A percentile compares a stretch with the other conserved stretches of the same genome.
Conservation (phyloP, 1,140 invertebrate species). For the Drosophila nannoptera region DNA sequence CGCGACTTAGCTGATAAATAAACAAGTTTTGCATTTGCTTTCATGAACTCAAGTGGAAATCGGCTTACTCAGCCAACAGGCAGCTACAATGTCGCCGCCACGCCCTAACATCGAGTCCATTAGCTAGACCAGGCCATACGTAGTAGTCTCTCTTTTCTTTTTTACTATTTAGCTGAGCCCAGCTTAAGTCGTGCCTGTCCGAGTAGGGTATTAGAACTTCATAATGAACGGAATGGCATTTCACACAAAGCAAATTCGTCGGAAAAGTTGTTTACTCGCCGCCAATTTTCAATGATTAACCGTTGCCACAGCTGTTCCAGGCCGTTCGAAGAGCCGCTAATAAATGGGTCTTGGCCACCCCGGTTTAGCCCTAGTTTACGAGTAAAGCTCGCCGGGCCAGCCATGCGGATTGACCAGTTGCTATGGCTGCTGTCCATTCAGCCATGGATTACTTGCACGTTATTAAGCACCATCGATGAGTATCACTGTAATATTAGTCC, state of each 20-base stretch:
- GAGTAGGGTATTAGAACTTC: no score
- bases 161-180: no score
- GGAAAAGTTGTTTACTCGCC: background rate
- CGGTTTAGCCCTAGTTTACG: background rate
- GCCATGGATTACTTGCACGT: background rate
- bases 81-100: constrained; percentile 38
- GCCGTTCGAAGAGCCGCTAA: background rate
- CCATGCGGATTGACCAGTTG: constrained; percentile 5
- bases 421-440: background rate
- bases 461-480: background rate
- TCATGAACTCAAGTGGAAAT: constrained; percentile 67
- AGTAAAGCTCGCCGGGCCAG: background rate
- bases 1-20: constrained; percentile 71
- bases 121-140: no score
- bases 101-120: constrained; percentile 21
- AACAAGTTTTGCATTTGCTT: constrained; percentile 73
- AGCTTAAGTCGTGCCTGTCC: no score
- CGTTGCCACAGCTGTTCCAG: constrained; percentile 9
- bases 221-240: no score
- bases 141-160: no score
- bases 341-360: background rate
- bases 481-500: constrained; percentile 10
- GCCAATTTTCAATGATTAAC: background rate
- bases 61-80: constrained; percentile 51
- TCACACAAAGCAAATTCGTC: no score